Base-by-base conservation (phyloP, 2,888 invertebrate genomes). In the Tiphia femorata region DNA sequence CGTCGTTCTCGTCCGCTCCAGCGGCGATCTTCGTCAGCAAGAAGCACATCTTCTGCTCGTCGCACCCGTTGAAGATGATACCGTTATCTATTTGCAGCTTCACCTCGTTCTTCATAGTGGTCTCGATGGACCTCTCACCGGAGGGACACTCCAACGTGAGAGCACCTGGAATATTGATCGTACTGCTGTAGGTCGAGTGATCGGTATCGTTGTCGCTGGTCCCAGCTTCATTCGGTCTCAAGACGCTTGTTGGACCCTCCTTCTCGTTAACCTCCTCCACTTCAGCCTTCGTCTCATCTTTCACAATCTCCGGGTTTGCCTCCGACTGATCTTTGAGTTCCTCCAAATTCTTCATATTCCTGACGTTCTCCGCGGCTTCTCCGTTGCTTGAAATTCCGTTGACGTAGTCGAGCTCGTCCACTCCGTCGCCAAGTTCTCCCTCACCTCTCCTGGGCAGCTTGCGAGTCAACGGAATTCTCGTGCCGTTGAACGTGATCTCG, bases 131-230 rank as follows among this genome's bases (percentile, higher is more conserved):
- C 33, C 48, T 44, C 3, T 27, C 47, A 4, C 49, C 70, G 1
- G 58, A 46, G 1, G 62, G 49, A 62, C 60, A 75, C 41, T 78
- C 76, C 20, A 68, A 12, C 0, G 65, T 64, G 2, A 73, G 42
- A 2, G 52, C 64, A 14, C 67, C 62, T 0, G 75, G 65, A 35
- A 74, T 58, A 47, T 65, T 68, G 23, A 74, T 64, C 5, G 52
- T 65, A 38, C 66, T 72, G 16, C 60, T 65, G 53, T 73, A 70
- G 2, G 67, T 69, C 23, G 72, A 71, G 30, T 64, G 62, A 37
- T 72, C 70, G 10, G 58, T 59, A 8, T 58, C 63, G 5, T 46
- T 46, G 12, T 63, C 62, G 40, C 49, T 57, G 17, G 3, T 1
- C 6, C n/a, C 1, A 0, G 21, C 10, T 7, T 62, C 65, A 0